Conservation (phyloP, 2,888 invertebrate species). For the Creontiades dilutus region DNA sequence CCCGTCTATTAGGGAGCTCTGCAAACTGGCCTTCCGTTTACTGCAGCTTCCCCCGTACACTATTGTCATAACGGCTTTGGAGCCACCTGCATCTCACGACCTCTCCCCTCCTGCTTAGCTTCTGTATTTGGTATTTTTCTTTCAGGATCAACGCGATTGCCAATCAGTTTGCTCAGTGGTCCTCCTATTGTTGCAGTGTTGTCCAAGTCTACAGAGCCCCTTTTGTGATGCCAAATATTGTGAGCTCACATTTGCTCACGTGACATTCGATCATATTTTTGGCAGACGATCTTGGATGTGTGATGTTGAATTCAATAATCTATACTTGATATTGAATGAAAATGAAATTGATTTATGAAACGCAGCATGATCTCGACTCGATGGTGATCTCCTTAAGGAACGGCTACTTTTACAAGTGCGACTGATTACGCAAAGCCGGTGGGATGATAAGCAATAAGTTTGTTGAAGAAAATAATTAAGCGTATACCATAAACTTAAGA, state of each 20-base stretch:
- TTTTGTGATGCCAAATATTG: background rate
- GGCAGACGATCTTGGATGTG: background rate
- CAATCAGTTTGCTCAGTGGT: conserved; percentile 57
- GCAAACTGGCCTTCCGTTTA: background rate
- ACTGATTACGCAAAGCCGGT: too few relatives aligned
- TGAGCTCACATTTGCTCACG: background rate
- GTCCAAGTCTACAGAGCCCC: background rate
- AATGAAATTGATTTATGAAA: too few relatives aligned
- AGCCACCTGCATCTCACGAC: conserved; percentile 28
- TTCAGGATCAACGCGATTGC: conserved; percentile 38
- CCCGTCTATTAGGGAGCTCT: background rate
- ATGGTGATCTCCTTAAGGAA: too few relatives aligned
- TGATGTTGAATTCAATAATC: too few relatives aligned
- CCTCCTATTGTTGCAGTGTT: background rate
- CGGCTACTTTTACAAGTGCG: too few relatives aligned
- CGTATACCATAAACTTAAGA: too few relatives aligned
- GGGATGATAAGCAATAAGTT: too few relatives aligned
- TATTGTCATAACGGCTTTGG: conserved; percentile 17
- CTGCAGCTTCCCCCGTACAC: background rate
- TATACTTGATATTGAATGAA: too few relatives aligned
- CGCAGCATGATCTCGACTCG: too few relatives aligned
- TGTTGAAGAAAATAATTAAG: too few relatives aligned
- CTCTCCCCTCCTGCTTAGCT: conserved; percentile 3
- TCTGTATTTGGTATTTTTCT: conserved; percentile 48
- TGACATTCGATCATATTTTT: background rate